phyloP scores from a whole-genome alignment of 2,888 invertebrate genomes.

The Dynastes hyllus region DNA sequence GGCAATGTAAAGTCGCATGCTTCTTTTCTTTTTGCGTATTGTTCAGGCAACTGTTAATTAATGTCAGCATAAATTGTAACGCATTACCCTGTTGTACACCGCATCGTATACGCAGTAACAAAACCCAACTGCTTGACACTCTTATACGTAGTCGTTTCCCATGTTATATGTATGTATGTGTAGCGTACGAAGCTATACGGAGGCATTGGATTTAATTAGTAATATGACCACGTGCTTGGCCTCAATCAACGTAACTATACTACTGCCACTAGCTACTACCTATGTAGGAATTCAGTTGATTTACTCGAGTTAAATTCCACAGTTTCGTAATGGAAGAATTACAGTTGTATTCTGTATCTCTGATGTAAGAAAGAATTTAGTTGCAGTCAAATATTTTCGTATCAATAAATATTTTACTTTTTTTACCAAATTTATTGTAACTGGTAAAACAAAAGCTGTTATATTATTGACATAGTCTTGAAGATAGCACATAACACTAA shows the following conservation, averaged over 20 bases:
- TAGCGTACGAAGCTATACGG: slow-evolving; percentile 17
- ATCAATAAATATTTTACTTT: no score
- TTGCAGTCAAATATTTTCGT: no score
- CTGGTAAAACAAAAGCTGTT: no score
- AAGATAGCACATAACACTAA: no score
- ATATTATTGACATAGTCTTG: no score
- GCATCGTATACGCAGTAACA: background rate
- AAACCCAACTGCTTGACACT: background rate
- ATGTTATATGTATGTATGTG: background rate
- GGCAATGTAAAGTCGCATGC: background rate
- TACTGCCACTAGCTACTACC: background rate
- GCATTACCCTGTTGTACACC: slow-evolving; percentile 2
- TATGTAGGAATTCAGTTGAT: slow-evolving; percentile 52
- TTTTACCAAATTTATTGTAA: no score
- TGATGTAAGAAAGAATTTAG: background rate
- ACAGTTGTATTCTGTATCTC: background rate
- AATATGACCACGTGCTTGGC: slow-evolving; percentile 56
- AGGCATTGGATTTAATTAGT: slow-evolving; percentile 57
- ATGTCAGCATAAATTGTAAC: slow-evolving; percentile 4
- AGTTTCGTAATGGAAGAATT: slow-evolving; percentile 19
- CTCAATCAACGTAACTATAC: slow-evolving; percentile 55
- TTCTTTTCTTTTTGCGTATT: background rate
- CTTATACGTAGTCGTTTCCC: background rate
- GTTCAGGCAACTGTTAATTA: background rate
- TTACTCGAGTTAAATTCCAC: slow-evolving; percentile 15